A percentile compares a stretch with the other conserved stretches of the same genome.
phyloP scores from a whole-genome alignment of 1,140 invertebrate species.

The Drosophila quadrilineata region DNA sequence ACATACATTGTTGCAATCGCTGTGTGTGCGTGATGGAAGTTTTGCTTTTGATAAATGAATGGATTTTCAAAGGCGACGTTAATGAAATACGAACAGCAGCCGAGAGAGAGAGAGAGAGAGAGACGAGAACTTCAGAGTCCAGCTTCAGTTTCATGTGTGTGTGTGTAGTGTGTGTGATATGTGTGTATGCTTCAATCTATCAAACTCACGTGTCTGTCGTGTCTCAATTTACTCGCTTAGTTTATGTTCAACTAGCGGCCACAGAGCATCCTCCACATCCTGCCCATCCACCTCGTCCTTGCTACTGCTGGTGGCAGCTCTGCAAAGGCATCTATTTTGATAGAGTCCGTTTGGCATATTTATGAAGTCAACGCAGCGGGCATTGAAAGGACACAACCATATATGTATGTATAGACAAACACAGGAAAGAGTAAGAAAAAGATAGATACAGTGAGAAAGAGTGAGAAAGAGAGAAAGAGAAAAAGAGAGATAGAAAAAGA shows the following conservation, averaged over 20 bases:
- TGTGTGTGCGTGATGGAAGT: slow-evolving; percentile 66
- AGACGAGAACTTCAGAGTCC: not conserved
- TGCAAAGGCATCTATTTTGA: slow-evolving; percentile 39
- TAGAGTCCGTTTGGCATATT: slow-evolving; percentile 56
- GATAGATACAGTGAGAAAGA: not conserved
- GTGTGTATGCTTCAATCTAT: slow-evolving; percentile 54
- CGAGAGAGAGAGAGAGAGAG: not conserved
- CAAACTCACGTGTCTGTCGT: slow-evolving; percentile 72
- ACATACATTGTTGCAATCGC: slow-evolving; percentile 64
- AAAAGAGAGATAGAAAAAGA: not conserved
- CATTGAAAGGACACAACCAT: slow-evolving; percentile 38
- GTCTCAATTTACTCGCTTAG: slow-evolving; percentile 78
- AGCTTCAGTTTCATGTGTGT: not conserved
- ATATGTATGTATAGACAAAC: too few relatives aligned
- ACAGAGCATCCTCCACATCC: not conserved
- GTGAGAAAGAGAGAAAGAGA: not conserved
- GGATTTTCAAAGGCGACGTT: slow-evolving; percentile 78
- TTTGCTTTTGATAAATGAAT: slow-evolving; percentile 79
- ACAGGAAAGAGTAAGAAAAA: not conserved
- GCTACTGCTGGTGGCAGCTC: not conserved
- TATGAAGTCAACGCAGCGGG: slow-evolving; percentile 44
- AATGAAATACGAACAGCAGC: slow-evolving; percentile 59
- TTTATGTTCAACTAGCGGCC: slow-evolving; percentile 55
- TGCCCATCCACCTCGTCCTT: not conserved
- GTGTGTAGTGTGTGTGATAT: not conserved